Percentiles rank a stretch among this genome's conserved stretches.
phyloP scores from a whole-genome alignment of 1,140 invertebrate genomes.

The Zaprionus africanus region DNA sequence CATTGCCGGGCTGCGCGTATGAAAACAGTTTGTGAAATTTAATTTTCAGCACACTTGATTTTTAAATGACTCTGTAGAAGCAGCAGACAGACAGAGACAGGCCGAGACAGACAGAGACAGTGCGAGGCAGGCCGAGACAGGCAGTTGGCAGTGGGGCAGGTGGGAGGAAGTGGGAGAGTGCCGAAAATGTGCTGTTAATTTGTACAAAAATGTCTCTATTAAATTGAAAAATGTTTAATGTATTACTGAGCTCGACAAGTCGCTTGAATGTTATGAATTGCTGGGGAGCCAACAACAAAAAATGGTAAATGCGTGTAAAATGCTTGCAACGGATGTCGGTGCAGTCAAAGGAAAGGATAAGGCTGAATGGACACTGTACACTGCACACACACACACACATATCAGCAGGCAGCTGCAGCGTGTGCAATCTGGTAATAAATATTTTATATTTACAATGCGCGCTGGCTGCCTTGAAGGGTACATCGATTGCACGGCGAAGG shows the following conservation, averaged over 20 bases:
- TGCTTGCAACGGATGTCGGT: conserved; percentile 59
- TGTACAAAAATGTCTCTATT: conserved; percentile 76
- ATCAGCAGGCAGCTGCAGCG: conserved; percentile 43
- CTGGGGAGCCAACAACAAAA: conserved; percentile 28
- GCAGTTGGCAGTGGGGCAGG: background rate
- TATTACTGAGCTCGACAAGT: conserved; percentile 9
- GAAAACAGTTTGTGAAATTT: conserved; percentile 70
- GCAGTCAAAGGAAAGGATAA: conserved; percentile 69
- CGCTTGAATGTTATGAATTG: conserved; percentile 67
- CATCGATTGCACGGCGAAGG: conserved; percentile 15
- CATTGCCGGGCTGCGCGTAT: conserved; percentile 33
- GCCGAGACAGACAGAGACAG: background rate
- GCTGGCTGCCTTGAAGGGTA: conserved; percentile 21
- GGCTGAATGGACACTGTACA: conserved; percentile 51
- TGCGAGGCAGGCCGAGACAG: background rate
- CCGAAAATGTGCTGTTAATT: conserved; percentile 64
- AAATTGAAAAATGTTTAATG: conserved; percentile 60
- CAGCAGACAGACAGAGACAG: background rate
- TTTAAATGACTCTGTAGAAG: conserved; percentile 47
- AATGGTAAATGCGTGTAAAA: conserved; percentile 43
- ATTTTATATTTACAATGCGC: conserved; percentile 74
- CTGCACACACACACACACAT: conserved; percentile 25
- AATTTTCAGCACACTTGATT: conserved; percentile 77
- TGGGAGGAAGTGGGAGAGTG: background rate
- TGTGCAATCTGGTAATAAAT: conserved; percentile 77